Evolutionary conservation across 2,113 vertebrate species (phyloP).

Genomic region (Crypturellus undulatus): DNA sequence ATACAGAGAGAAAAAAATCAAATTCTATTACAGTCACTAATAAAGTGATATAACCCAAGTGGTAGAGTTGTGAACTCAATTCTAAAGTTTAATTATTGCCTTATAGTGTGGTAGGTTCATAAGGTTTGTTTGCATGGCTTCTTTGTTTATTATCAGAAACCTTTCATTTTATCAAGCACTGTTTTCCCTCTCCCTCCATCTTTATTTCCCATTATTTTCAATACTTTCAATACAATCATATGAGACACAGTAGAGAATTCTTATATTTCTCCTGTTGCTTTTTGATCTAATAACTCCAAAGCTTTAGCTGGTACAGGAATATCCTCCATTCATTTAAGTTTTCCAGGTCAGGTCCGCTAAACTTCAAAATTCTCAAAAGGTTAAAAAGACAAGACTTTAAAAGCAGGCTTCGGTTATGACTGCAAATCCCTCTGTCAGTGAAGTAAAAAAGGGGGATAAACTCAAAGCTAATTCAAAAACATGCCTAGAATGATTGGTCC

Average conservation of each 20-base stretch:
- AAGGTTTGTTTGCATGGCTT: not conserved
- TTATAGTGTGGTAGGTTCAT: not conserved
- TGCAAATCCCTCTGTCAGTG: not conserved
- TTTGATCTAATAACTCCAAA: not conserved
- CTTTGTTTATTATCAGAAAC: not conserved
- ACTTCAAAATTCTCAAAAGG: conserved; percentile 1
- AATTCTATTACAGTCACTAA: not conserved
- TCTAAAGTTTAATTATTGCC: not conserved
- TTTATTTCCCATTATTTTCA: not conserved
- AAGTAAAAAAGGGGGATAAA: conserved; percentile 8
- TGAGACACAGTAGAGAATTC: not conserved
- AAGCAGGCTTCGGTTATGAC: not conserved
- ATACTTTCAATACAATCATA: not conserved
- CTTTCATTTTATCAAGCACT: not conserved
- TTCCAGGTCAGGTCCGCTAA: not conserved
- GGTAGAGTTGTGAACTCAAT: not conserved
- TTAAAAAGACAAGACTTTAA: not conserved
- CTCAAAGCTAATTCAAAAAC: conserved; percentile 50
- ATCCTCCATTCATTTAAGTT: not conserved
- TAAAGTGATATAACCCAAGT: not conserved
- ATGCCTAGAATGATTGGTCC: not conserved
- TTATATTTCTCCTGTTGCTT: not conserved
- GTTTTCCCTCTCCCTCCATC: not conserved
- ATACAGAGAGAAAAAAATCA: not conserved
- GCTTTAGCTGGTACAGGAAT: not conserved